phyloP scores from a whole-genome alignment of 2,888 invertebrate genomes.

The Standfussiana lucernea region DNA sequence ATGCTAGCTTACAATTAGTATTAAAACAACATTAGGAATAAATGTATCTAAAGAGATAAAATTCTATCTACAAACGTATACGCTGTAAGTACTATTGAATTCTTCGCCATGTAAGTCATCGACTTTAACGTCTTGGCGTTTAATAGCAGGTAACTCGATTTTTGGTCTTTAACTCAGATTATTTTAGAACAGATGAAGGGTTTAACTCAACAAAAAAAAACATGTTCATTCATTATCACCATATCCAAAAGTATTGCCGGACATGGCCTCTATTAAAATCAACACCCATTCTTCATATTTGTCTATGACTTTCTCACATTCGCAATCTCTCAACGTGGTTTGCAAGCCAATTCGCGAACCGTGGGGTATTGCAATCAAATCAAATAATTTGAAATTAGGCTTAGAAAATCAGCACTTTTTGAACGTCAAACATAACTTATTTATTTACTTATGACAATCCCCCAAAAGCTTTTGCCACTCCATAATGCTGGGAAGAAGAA shows the following conservation, averaged over 20 bases:
- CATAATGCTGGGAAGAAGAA: background rate
- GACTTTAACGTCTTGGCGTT: background rate
- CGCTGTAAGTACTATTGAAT: background rate
- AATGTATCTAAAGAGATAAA: background rate
- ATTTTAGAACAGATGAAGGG: background rate
- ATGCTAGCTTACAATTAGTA: slow-evolving; percentile 31
- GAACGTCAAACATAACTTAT: background rate
- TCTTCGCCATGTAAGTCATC: background rate
- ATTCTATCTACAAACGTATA: background rate
- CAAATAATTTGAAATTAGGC: background rate
- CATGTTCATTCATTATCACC: background rate
- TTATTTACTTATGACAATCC: background rate
- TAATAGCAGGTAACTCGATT: background rate
- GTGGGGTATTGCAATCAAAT: background rate
- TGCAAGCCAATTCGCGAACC: background rate
- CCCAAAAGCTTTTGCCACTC: background rate
- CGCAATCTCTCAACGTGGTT: too few species aligned
- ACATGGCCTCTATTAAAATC: background rate
- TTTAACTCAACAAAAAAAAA: background rate
- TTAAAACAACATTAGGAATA: slow-evolving; percentile 12
- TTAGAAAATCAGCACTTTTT: background rate
- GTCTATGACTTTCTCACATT: background rate
- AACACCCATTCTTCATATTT: background rate
- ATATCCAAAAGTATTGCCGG: background rate
- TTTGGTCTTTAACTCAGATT: background rate